Conservation (phyloP, 2,888 invertebrate genomes). For the Hyposoter didymator region DNA sequence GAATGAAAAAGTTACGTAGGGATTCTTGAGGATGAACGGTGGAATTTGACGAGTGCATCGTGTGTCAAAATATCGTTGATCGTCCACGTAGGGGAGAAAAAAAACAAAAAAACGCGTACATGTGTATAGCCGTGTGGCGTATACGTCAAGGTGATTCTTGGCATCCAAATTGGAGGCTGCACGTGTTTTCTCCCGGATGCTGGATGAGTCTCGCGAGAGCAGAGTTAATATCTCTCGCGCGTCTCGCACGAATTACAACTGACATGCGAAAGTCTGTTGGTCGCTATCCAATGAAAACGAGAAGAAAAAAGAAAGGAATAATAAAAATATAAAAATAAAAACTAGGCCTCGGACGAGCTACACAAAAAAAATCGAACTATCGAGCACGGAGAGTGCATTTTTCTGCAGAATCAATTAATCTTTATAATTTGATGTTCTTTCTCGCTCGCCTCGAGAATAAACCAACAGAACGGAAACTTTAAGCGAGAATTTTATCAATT, state of each 20-base stretch:
- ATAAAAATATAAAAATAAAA: not conserved
- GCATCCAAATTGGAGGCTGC: slow-evolving; percentile 64
- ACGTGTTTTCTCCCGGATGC: slow-evolving; percentile 36
- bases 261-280: slow-evolving; percentile 62
- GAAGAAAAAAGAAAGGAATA: slow-evolving; percentile 3
- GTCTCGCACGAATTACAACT: slow-evolving; percentile 62
- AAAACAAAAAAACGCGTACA: not conserved
- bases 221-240: slow-evolving; percentile 57
- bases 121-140: slow-evolving; percentile 5
- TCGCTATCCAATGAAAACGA: slow-evolving; percentile 40
- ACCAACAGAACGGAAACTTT: not conserved
- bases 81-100: slow-evolving; percentile 5
- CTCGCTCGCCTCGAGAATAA: not conserved
- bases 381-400: not conserved
- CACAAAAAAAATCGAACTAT: not conserved
- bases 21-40: not conserved
- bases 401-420: not conserved
- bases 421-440: not conserved
- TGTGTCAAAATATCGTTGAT: slow-evolving; percentile 11
- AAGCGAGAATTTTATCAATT: not conserved
- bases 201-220: slow-evolving; percentile 24
- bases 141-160: slow-evolving; percentile 59
- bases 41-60: slow-evolving; percentile 47
- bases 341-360: not conserved
- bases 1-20: not conserved